Evolutionary conservation across 1,140 invertebrate genomes (phyloP).

Genomic region (Drosophila leontia): DNA sequence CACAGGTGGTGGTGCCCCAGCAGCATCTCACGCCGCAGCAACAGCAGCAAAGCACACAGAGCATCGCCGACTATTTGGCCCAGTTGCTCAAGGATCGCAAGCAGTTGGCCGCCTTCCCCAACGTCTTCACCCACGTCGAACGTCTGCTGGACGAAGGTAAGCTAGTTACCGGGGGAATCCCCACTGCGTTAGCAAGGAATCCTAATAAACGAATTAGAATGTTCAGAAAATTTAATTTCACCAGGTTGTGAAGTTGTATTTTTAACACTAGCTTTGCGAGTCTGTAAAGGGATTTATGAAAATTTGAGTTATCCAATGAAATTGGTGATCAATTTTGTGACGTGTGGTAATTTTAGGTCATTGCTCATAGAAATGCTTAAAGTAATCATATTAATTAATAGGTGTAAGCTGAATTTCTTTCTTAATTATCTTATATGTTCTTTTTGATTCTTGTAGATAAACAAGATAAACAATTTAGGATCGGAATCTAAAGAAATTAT

Average conservation of each 20-base stretch:
- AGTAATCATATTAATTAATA: too few species aligned
- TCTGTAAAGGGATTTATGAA: background rate
- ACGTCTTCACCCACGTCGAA: conserved; percentile 99
- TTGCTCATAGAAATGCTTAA: too few species aligned
- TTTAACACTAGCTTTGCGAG: background rate
- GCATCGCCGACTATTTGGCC: conserved; percentile 99
- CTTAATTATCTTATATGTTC: background rate
- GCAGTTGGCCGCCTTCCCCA: conserved; percentile 99
- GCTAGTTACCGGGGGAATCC: conserved; percentile 1
- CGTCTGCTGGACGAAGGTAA: conserved; percentile 99
- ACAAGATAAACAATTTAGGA: too few species aligned
- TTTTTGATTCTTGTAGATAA: background rate
- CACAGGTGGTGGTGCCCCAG: conserved; percentile 67
- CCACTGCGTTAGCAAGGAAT: background rate
- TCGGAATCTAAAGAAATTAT: too few species aligned
- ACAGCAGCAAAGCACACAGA: conserved; percentile 92
- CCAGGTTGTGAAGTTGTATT: conserved; percentile 7
- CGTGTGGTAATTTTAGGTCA: background rate
- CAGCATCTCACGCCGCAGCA: conserved; percentile 86
- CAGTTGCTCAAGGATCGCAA: conserved; percentile 99
- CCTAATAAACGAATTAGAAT: too few species aligned
- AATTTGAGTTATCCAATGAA: background rate
- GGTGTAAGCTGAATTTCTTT: background rate
- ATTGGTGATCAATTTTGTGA: background rate
- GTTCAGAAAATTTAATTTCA: background rate